Base-by-base conservation (phyloP, 2,888 invertebrate genomes). In the Agrotis segetum region DNA sequence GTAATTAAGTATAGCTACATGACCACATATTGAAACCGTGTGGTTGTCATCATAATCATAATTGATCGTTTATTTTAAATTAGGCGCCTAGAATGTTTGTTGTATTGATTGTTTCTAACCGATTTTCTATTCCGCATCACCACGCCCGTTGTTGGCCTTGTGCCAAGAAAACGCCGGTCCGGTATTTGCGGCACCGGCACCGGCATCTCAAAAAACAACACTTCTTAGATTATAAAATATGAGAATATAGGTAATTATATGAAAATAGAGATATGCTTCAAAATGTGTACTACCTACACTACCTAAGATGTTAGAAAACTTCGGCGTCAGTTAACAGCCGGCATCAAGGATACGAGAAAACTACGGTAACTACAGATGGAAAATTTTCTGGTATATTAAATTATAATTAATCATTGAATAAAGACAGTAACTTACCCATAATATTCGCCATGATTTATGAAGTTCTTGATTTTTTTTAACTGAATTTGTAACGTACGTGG, bases 391-490 rank as follows among this genome's bases (percentile, higher is more conserved):
- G 17, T 65, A 44, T 67, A n/a, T n/a, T n/a, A n/a, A 63, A 40
- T 29, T 58, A 47, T 24, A 24, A 47, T 50, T 52, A 58, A 13
- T 62, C 14, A 46, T 55, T 50, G 24, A 34, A 40, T 77, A 65
- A 62, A 63, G 62, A 64, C 64, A 78, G 75, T 69, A 74, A 93
- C 95, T 95, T 82, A 96, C 96, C 96, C 89, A 96, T 89, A 81
- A 95, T 84, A 89, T 95, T 94, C 82, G 95, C 89, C 95, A 96
- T 96, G 91, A 84, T 93, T 88, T 65, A 78, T 71, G 64, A 67
- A 78, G 75, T 79, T 69, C 52, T 77, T 77, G 83, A 87, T 87
- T 88, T 81, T 88, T 87, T 88, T 88, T 89, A 90, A 88, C 72
- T 73, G 76, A 79, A 85, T 80, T 83, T 68, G 74, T 77, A 75